These are phyloP conservation scores for Lysandra coridon DNA, from an alignment of 2,888 invertebrate species.

Conservation along the genomic window DNA sequence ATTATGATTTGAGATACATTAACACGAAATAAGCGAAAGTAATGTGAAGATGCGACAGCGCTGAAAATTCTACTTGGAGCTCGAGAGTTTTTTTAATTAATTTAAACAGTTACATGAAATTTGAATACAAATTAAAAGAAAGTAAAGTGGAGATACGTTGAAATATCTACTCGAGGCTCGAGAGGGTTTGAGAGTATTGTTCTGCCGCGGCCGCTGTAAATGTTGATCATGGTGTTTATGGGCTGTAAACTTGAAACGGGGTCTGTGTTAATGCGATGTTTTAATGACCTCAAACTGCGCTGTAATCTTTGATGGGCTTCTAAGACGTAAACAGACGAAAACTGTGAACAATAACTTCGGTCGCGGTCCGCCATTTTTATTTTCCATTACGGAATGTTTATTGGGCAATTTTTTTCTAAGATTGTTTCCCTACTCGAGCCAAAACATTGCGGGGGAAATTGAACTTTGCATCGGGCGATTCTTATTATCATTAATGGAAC, in stretches of 20 bases:
- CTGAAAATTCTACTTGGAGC: too few species aligned
- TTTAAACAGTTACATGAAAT: too few species aligned
- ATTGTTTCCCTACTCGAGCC: not conserved
- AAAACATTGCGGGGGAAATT: not conserved
- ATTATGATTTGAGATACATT: too few species aligned
- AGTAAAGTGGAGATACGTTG: not conserved
- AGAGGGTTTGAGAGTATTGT: not conserved
- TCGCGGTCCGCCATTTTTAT: not conserved
- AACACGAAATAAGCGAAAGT: not conserved
- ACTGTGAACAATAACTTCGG: not conserved
- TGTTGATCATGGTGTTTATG: slow-evolving; percentile 22
- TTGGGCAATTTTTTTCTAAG: not conserved
- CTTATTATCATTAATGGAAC: not conserved
- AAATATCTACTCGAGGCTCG: not conserved
- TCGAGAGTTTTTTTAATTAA: too few species aligned
- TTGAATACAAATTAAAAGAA: too few species aligned
- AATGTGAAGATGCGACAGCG: too few species aligned
- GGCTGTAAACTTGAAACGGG: slow-evolving; percentile 32
- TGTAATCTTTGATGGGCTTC: slow-evolving; percentile 27
- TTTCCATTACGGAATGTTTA: not conserved
- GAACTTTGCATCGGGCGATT: not conserved
- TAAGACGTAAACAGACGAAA: slow-evolving; percentile 13
- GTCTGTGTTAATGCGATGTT: slow-evolving; percentile 27
- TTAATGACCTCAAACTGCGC: slow-evolving; percentile 33
- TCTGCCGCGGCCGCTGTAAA: not conserved